These are phyloP conservation scores for Mythimna lalbum DNA, from an alignment of 2,888 invertebrate genomes.

Conservation along the genomic window DNA sequence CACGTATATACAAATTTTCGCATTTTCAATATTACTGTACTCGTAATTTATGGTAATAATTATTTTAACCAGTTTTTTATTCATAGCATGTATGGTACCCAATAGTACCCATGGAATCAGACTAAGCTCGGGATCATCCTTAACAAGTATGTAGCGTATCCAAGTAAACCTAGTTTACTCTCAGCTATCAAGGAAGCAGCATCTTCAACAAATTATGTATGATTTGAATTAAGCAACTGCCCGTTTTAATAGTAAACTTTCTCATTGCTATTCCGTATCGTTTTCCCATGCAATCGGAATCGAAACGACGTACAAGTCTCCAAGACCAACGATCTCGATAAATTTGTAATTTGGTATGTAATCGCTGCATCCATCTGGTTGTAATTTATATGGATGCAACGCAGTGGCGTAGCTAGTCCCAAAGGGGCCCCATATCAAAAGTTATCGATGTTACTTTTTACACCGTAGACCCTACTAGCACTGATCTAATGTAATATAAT, in stretches of 20 bases:
- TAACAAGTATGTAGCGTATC: conserved; percentile 1
- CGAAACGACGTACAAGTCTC: conserved; percentile 63
- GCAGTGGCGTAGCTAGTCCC: too few relatives aligned
- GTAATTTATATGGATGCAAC: conserved; percentile 71
- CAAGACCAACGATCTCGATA: conserved; percentile 71
- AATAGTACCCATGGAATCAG: neutral
- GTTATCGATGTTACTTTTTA: too few relatives aligned
- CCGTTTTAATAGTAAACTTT: conserved; percentile 67
- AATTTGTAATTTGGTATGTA: conserved; percentile 79
- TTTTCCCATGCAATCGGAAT: conserved; percentile 76
- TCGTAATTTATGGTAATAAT: neutral
- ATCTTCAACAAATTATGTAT: conserved; percentile 49
- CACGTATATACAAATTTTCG: too few relatives aligned
- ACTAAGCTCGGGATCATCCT: neutral
- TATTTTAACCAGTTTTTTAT: neutral
- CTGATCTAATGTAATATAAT: too few relatives aligned
- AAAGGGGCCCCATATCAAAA: too few relatives aligned
- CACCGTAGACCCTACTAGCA: too few relatives aligned
- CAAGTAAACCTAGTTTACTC: conserved; percentile 18
- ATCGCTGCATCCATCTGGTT: conserved; percentile 72
- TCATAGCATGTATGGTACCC: neutral
- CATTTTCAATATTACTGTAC: too few relatives aligned
- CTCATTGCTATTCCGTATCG: conserved; percentile 67
- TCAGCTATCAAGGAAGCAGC: conserved; percentile 34
- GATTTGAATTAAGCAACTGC: conserved; percentile 57